Evolutionary conservation across 2,797 vertebrate species (phyloP), one percentile per base, ranked within the genome.

Genomic region (Lutjanus campechanus): DNA sequence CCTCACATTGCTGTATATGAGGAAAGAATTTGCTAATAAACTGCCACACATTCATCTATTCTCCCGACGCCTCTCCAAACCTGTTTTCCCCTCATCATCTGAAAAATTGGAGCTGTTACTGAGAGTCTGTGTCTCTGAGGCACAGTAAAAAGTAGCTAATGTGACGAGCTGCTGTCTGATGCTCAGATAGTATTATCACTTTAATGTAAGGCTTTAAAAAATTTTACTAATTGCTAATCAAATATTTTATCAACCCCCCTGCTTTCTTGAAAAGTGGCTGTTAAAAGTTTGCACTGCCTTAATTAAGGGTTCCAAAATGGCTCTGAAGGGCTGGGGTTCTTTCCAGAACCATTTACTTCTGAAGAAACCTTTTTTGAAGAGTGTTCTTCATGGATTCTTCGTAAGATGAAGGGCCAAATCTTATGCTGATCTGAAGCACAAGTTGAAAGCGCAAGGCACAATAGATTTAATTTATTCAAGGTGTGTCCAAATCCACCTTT

Each of bases 11-110:
- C 12, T 17, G 40, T 22, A 43, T 15, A 29, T 44, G n/a, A 20
- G 7, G 11, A 72, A 56, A 19, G 12, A 2, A 41, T 75, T 40
- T 51, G 20, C 22, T 60, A 15, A 69, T 61, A n/a, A 69, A 81
- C 36, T 36, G 15, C 11, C 29, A 40, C 17, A 51, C 20, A 19
- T 17, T 62, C 8, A 63, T 79, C n/a, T 49, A 16, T 44, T 64
- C 49, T 36, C 10, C 55, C 53, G 56, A 64, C n/a, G 22, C 43
- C 11, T 60, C 47, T 61, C 61, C 15, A 69, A 55, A 49, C 11
- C 10, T 8, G 9, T 36, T 60, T 77, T 61, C 7, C 40, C 9
- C n/a, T 63, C 29, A 60, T 69, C 55, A 62, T 17, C 22, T 16
- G 36, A 44, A 41, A 55, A 50, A 51, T 41, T 62, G 19, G 41